phyloP scores from a whole-genome alignment of 2,797 vertebrate genomes.

The Oryzias sinensis region DNA sequence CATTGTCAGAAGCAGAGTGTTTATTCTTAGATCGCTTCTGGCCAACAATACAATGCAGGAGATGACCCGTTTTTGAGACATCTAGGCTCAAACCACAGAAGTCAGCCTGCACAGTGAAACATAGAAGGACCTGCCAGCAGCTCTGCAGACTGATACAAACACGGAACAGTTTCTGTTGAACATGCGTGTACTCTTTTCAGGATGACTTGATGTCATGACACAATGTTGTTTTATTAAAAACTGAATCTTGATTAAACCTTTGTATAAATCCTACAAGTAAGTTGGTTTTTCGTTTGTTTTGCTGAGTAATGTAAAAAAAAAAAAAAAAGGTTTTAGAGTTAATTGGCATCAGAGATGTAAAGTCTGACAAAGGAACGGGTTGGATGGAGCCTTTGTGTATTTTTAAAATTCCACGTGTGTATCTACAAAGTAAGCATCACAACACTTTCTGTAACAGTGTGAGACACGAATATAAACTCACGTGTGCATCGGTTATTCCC shows the following conservation, averaged over 20 bases:
- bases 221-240: no score
- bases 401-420: slow-evolving; percentile 22
- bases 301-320: no score
- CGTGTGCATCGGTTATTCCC: slow-evolving; percentile 99
- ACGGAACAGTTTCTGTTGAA: neutral
- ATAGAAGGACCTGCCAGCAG: neutral
- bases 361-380: neutral
- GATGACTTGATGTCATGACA: no score
- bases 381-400: slow-evolving; percentile 13
- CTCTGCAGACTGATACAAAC: neutral
- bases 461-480: slow-evolving; percentile 69
- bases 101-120: no score
- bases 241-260: no score
- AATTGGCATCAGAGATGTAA: neutral
- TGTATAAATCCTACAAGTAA: no score
- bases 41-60: neutral
- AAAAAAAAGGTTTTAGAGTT: no score
- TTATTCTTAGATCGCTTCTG: neutral
- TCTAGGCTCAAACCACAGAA: no score
- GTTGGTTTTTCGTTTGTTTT: no score
- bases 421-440: slow-evolving; percentile 17
- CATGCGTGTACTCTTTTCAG: no score
- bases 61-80: no score
- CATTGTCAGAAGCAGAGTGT: neutral
- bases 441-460: neutral